These are phyloP conservation scores for Antitype chi DNA, from an alignment of 2,888 invertebrate species.

Conservation along the genomic window DNA sequence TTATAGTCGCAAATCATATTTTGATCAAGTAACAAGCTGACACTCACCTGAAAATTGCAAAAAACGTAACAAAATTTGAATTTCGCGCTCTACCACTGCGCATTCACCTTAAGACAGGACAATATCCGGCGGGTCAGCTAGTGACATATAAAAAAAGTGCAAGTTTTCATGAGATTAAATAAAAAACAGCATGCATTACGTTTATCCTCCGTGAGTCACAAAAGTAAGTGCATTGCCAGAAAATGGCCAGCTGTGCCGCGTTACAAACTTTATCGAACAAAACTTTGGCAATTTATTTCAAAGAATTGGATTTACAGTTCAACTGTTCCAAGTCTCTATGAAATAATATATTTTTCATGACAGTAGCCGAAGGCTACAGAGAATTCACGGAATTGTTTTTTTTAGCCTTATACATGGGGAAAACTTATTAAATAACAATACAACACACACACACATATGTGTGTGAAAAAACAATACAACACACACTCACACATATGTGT, in stretches of 20 bases:
- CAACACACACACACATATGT: too few species aligned
- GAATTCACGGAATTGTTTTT: background rate
- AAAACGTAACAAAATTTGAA: too few species aligned
- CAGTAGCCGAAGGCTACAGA: background rate
- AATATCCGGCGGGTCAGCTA: too few species aligned
- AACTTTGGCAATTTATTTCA: slow-evolving; percentile 52
- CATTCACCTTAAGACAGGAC: too few species aligned
- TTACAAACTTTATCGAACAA: slow-evolving; percentile 21
- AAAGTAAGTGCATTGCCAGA: slow-evolving; percentile 28
- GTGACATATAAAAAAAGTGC: too few species aligned
- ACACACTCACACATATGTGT: too few species aligned
- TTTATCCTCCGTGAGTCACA: slow-evolving; percentile 7
- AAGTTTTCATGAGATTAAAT: background rate
- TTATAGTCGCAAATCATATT: too few species aligned
- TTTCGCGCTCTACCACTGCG: too few species aligned
- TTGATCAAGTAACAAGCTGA: too few species aligned
- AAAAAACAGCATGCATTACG: background rate
- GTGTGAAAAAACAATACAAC: too few species aligned
- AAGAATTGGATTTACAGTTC: slow-evolving; percentile 47
- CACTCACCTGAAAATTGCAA: too few species aligned
- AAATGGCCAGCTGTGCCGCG: slow-evolving; percentile 37
- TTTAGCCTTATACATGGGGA: background rate
- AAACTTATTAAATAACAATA: too few species aligned
- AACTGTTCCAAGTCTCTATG: slow-evolving; percentile 9
- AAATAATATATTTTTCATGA: slow-evolving; percentile 26